These are phyloP conservation scores for Recurvirostra avosetta DNA, from an alignment of 2,113 vertebrate species.

Conservation along the genomic window DNA sequence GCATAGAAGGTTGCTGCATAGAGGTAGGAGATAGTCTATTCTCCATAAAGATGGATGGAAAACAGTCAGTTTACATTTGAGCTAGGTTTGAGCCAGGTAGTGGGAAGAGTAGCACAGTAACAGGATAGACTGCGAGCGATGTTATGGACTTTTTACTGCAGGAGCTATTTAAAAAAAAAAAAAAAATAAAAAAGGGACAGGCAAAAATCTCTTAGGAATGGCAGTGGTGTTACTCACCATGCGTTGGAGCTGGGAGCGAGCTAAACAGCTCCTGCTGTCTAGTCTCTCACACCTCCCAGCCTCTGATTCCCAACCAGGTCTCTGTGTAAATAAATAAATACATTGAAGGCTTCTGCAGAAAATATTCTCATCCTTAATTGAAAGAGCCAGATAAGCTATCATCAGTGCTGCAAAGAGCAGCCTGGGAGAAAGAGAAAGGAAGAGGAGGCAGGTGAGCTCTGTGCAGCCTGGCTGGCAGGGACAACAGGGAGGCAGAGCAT, in stretches of 20 bases:
- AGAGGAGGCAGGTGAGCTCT: neutral
- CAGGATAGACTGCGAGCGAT: neutral
- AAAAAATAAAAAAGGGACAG: no score
- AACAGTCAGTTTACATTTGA: neutral
- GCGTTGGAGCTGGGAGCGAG: fast-evolving
- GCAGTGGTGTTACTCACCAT: neutral
- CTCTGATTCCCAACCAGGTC: neutral
- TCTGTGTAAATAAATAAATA: neutral
- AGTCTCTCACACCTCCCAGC: neutral
- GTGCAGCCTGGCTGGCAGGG: neutral
- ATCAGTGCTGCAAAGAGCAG: neutral
- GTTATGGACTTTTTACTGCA: neutral
- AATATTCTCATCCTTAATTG: neutral
- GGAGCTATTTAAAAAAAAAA: neutral
- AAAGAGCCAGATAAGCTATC: neutral
- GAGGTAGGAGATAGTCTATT: neutral
- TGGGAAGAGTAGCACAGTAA: neutral
- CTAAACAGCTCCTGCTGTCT: neutral
- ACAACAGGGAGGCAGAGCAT: neutral
- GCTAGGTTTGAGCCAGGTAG: neutral
- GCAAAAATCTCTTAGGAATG: neutral
- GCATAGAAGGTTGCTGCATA: neutral
- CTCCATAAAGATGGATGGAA: neutral
- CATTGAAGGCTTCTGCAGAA: neutral
- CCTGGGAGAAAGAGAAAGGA: neutral